Base-by-base conservation (phyloP, 2,888 invertebrate species). In the Yponomeuta plumbellus region DNA sequence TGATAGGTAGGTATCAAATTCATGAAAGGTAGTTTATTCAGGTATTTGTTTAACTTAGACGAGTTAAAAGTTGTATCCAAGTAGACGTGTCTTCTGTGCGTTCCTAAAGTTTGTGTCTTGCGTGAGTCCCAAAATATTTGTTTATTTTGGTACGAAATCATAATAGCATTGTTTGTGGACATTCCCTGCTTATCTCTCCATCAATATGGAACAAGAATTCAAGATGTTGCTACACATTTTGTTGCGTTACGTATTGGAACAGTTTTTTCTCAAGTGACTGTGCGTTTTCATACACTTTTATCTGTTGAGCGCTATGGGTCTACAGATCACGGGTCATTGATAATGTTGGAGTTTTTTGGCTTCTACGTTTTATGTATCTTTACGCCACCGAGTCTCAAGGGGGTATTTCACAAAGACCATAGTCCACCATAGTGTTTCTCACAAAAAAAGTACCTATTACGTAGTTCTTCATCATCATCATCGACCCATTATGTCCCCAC, bases 91-190 rank as follows among this genome's bases (percentile, higher is more conserved):
- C 6, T 58, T 58, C 21, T 58, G 21, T 58, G 17, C 10, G 6
- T 22, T 58, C 11, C 57, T n/a, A 6, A 20, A 4, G 34, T 34
- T 20, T 21, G 20, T 20, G n/a, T 20, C 58, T 21, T 22, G 13
- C n/a, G 4, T 20, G 21, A 58, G 22, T 58, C 58, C 8, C 1
- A 61, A 40, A 52, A 44, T 77, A 73, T 75, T 81, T 81, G 79
- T 85, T 85, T 85, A 84, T 90, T 86, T 86, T 83, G 76, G 72
- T 77, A 79, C 71, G 74, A 85, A 88, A 52, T 52, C 44, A 52
- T 85, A 86, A 85, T 86, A 74, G 83, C 85, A 90, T 90, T 90
- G 90, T 90, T 84, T 84, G 88, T 81, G 83, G 84, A 87, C 86
- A 85, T 81, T 83, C 80, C 80, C 76, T 70, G 74, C 74, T 78